These are phyloP conservation scores for Melanerpes formicivorus DNA, from an alignment of 2,113 vertebrate species.

Conservation along the genomic window DNA sequence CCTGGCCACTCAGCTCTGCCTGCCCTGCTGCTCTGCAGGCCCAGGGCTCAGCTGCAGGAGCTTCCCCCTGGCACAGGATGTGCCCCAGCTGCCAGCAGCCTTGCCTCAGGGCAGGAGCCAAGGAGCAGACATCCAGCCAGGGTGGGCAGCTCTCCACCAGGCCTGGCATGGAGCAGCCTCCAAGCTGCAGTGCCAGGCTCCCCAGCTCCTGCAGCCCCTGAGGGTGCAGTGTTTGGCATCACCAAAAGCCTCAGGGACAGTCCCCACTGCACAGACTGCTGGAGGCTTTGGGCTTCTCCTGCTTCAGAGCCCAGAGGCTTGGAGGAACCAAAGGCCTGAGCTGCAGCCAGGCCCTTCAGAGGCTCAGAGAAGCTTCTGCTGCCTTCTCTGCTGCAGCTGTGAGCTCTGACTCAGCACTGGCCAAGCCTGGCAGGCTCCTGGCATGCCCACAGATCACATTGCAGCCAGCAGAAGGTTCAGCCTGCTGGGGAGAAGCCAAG, in stretches of 20 bases:
- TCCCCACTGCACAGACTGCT: accelerated
- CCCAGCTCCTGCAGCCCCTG: neutral
- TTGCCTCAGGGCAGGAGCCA: neutral
- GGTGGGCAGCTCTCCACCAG: neutral
- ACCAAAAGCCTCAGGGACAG: neutral
- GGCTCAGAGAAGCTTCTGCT: neutral
- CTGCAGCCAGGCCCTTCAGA: neutral
- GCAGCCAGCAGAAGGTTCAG: conserved; percentile 7
- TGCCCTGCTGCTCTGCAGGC: neutral
- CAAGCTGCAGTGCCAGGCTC: neutral
- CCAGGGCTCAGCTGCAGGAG: neutral
- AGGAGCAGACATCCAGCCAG: neutral
- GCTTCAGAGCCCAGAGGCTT: neutral
- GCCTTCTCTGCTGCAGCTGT: neutral
- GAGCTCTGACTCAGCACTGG: conserved; percentile 12
- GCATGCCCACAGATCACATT: neutral
- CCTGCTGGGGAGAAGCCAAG: neutral
- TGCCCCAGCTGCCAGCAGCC: neutral
- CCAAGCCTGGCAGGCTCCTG: neutral
- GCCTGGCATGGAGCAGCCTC: neutral
- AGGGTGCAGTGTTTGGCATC: neutral
- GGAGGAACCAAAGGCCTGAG: neutral
- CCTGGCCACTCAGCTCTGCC: neutral
- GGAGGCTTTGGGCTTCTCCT: neutral
- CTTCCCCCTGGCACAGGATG: neutral